Conservation (phyloP, 2,888 invertebrate species). For the Coecobrya sp. region DNA sequence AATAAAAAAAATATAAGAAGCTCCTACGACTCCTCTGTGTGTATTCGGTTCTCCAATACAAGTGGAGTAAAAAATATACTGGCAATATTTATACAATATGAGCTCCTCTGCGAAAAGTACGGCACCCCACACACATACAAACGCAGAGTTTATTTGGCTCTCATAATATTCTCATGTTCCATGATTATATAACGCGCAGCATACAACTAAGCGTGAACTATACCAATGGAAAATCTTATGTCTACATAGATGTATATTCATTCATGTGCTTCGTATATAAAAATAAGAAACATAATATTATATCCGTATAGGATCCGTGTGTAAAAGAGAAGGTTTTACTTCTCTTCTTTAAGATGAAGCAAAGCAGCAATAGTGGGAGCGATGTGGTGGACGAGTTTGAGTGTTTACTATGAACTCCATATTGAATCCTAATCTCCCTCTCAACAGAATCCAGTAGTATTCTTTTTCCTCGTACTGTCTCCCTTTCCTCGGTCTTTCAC, state of each 20-base stretch:
- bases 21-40: neutral
- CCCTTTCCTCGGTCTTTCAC: conserved; percentile 15
- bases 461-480: neutral
- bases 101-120: conserved; percentile 25
- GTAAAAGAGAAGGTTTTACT: neutral
- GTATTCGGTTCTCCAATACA: neutral
- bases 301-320: neutral
- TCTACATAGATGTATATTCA: neutral
- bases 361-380: neutral
- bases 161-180: conserved; percentile 8
- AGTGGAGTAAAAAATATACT: conserved; percentile 21
- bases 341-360: conserved; percentile 7
- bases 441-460: conserved; percentile 51
- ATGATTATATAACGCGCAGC: too few relatives aligned
- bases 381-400: conserved; percentile 64
- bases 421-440: conserved; percentile 81
- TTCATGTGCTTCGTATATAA: neutral
- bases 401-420: conserved; percentile 84
- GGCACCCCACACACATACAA: conserved; percentile 26
- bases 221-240: neutral
- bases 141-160: neutral
- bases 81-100: neutral
- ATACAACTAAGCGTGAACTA: neutral
- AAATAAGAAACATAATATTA: neutral
- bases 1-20: conserved; percentile 34